Evolutionary conservation across 2,888 invertebrate genomes (phyloP).

Genomic region (Oasisia sp.): DNA sequence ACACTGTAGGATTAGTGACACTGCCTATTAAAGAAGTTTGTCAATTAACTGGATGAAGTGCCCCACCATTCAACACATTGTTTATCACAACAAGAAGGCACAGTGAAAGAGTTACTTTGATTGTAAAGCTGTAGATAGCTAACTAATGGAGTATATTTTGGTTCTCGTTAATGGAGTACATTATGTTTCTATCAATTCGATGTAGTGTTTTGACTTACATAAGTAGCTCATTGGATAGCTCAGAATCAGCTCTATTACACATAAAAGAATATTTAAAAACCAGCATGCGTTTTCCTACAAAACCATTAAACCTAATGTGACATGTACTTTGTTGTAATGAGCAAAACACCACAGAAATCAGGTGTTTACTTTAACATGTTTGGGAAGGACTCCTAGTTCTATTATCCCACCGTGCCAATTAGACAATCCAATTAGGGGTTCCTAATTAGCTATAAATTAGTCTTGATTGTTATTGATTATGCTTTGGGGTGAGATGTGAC

Average conservation of each 20-base stretch:
- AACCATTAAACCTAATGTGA: neutral
- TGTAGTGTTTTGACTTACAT: neutral
- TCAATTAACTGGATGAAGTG: neutral
- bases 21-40: neutral
- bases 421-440: neutral
- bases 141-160: neutral
- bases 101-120: neutral
- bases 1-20: neutral
- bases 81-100: neutral
- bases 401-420: neutral
- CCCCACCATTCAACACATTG: neutral
- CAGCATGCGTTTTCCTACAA: neutral
- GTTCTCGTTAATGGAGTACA: neutral
- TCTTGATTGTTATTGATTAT: slow-evolving; percentile 12
- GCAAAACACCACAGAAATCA: neutral
- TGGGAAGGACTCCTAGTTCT: neutral
- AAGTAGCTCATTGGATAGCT: neutral
- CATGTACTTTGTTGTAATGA: neutral
- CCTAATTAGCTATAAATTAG: neutral
- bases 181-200: neutral
- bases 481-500: neutral
- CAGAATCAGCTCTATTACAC: neutral
- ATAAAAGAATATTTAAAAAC: neutral
- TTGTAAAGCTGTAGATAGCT: neutral
- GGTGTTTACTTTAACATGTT: neutral